Conservation (phyloP, 2,888 invertebrate genomes). For the Cordilura impudica region DNA sequence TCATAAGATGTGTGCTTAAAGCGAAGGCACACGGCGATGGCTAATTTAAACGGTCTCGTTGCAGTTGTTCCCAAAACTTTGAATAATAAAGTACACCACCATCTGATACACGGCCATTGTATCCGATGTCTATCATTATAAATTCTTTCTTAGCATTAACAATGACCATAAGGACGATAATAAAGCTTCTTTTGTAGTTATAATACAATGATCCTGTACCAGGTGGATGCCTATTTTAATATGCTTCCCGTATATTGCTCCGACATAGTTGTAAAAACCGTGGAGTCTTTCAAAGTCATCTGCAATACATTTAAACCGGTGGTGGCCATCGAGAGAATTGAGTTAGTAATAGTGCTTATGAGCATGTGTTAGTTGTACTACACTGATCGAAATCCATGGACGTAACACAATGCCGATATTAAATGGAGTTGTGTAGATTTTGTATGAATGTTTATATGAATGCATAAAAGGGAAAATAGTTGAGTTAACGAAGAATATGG, state of each 20-base stretch:
- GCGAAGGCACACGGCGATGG: constrained; percentile 46
- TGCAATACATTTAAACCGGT: constrained; percentile 36
- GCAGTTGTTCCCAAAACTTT: constrained; percentile 41
- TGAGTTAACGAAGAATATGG: too few relatives aligned
- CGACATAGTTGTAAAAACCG: constrained; percentile 49
- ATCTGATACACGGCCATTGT: constrained; percentile 48
- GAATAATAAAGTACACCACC: constrained; percentile 47
- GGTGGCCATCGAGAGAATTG: too few relatives aligned
- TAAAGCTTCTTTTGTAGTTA: constrained; percentile 29
- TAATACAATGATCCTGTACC: constrained; percentile 38
- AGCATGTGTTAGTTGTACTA: too few relatives aligned
- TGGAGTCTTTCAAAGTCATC: constrained; percentile 30
- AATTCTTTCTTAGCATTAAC: constrained; percentile 40
- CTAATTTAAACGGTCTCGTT: constrained; percentile 19
- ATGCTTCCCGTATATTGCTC: constrained; percentile 47
- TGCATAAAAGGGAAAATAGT: too few relatives aligned
- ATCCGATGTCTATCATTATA: constrained; percentile 45
- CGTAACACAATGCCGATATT: too few relatives aligned
- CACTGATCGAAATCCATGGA: too few relatives aligned
- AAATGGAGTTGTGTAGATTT: too few relatives aligned
- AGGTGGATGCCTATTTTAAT: constrained; percentile 30
- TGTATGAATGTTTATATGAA: too few relatives aligned
- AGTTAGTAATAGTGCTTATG: too few relatives aligned
- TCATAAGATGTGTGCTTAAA: constrained; percentile 40
- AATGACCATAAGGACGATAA: constrained; percentile 42